Conservation (phyloP, 2,113 vertebrate species). For the Lutjanus erythropterus region DNA sequence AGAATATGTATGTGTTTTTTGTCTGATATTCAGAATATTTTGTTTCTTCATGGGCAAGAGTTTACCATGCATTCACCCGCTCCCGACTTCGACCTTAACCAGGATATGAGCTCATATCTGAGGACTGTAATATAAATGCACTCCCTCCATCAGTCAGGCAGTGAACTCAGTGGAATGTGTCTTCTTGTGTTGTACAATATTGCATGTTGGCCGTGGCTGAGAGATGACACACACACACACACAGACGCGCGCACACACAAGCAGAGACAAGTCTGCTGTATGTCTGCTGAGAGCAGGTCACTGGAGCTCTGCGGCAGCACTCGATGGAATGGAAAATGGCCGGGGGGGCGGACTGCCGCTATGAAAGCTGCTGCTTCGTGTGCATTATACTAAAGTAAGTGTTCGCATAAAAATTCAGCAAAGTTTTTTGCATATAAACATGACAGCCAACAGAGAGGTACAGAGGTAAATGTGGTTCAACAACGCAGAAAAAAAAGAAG, state of each 20-base stretch:
- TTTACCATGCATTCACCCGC: not conserved
- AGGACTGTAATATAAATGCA: conserved; percentile 36
- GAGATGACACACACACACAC: conserved; percentile 51
- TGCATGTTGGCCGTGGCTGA: conserved; percentile 44
- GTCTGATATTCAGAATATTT: not conserved
- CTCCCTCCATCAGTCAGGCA: conserved; percentile 46
- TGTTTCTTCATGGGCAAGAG: not conserved
- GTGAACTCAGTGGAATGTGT: conserved; percentile 69
- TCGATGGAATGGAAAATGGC: conserved; percentile 76
- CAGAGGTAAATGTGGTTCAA: conserved; percentile 27
- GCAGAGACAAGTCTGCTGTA: conserved; percentile 70
- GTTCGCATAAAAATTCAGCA: conserved; percentile 52
- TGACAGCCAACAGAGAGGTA: conserved; percentile 29
- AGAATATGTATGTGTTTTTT: not conserved
- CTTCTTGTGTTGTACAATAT: conserved; percentile 58
- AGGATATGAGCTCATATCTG: conserved; percentile 32
- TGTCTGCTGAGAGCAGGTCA: conserved; percentile 72
- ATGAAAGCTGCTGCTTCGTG: conserved; percentile 46
- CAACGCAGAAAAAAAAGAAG: conserved; percentile 10
- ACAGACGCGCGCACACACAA: conserved; percentile 47
- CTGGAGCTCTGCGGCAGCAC: conserved; percentile 60
- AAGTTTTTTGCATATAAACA: conserved; percentile 47
- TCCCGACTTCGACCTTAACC: not conserved
- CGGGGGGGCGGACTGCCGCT: not conserved
- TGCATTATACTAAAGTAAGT: conserved; percentile 50